Evolutionary conservation across 2,797 vertebrate species (phyloP).

Genomic region (Choloepus didactylus): DNA sequence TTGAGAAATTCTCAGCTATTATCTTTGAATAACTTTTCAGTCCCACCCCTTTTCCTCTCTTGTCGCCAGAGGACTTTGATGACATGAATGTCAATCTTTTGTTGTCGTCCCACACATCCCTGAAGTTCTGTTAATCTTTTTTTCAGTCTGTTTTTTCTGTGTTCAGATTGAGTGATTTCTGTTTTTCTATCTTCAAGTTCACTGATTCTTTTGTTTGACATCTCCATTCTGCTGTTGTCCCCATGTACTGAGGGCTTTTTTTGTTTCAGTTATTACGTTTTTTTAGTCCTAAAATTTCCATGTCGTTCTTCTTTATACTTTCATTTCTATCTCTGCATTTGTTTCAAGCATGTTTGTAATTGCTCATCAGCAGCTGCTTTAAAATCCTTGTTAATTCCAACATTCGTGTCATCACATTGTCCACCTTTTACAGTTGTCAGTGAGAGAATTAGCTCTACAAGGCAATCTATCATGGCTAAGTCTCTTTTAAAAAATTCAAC

Average conservation of each 20-base stretch:
- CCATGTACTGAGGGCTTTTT: neutral
- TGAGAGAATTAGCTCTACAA: neutral
- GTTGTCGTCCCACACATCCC: neutral
- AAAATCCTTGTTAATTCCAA: too few relatives aligned
- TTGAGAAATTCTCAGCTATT: too few relatives aligned
- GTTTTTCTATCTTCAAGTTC: neutral
- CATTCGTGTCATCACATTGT: too few relatives aligned
- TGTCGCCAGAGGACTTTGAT: too few relatives aligned
- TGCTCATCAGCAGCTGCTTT: too few relatives aligned
- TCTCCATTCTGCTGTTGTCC: neutral
- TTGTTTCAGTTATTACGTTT: neutral
- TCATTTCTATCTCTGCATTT: neutral
- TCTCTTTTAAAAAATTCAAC: neutral
- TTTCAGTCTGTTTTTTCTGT: neutral
- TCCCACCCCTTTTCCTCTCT: too few relatives aligned
- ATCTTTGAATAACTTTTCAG: too few relatives aligned
- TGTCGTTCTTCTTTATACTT: neutral
- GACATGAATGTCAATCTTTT: too few relatives aligned
- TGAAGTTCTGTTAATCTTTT: neutral
- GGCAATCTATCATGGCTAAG: too few relatives aligned
- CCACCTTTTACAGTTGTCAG: neutral
- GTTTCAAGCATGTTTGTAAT: too few relatives aligned
- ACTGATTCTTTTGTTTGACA: neutral
- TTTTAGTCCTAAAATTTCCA: neutral
- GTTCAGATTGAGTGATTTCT: neutral